Base-by-base conservation (phyloP, 2,888 invertebrate genomes). In the Hirtodrosophila cameraria region DNA sequence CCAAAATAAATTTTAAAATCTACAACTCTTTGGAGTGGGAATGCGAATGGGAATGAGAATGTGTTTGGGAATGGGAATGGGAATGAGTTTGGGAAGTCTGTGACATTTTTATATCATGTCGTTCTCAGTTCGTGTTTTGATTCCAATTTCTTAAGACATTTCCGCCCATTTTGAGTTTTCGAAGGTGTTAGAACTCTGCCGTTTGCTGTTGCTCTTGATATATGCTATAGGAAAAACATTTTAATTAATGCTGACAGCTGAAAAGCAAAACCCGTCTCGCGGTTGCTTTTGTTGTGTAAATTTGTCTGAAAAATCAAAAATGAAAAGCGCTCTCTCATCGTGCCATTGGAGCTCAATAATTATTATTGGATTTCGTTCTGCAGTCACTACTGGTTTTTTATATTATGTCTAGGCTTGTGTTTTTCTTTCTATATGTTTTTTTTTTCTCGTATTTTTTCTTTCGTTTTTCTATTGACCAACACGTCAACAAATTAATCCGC, bases 171-270 rank as follows among this genome's bases (percentile, higher is more conserved):
- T 62, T 38, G 42, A 57, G 50, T 42, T 58, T 23, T 9, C 41
- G 23, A 54, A 80, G 80, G 79, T 83, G 79, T 79, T 72, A 75
- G 78, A 77, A 73, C 50, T 74, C 63, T 38, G 67, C 62, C 74
- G 73, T 74, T 61, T 38, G 67, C 62, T 71, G 73, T 48, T 30
- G 25, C 46, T 18, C 13, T 35, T 39, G 20, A 25, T 39, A 57
- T 52, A n/a, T 78, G 75, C 74, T 71, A 72, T 75, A 80, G 76
- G 45, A 61, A 75, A 73, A 85, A 79, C 83, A 85, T 79, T 82
- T 82, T 82, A 85, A 85, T 82, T 82, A 82, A 82, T 85, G 81
- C 78, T 73, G 84, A 84, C 80, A 80, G 80, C 84, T 80, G 80
- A 49, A 79, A 78, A 60, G 73, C n/a, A n/a, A n/a, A n/a, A n/a